Conservation (phyloP, 1,140 invertebrate genomes). For the Globodera rostochiensis region DNA sequence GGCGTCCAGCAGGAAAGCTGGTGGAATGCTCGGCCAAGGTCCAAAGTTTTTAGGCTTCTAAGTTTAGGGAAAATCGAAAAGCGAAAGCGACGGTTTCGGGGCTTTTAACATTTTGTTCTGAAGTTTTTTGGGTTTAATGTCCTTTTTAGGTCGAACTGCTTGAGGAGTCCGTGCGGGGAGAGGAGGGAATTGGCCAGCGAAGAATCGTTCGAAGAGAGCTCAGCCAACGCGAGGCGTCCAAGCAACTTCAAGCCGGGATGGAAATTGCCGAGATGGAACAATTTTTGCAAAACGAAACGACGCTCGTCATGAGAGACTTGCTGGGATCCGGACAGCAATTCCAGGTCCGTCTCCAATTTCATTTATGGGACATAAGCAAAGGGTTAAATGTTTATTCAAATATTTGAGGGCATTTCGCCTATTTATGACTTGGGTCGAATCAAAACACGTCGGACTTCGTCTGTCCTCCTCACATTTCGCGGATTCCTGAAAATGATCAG, state of each 20-base stretch:
- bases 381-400: background rate
- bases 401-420: background rate
- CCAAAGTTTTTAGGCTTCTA: too few relatives aligned
- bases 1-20: background rate
- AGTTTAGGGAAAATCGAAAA: too few relatives aligned
- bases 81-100: too few relatives aligned
- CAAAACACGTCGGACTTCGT: background rate
- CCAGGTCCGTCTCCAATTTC: background rate
- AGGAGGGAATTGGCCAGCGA: background rate
- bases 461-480: conserved; percentile 3
- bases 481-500: background rate
- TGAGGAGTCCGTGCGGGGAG: background rate
- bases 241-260: background rate
- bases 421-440: background rate
- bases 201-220: background rate
- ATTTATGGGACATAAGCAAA: background rate
- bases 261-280: background rate
- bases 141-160: background rate
- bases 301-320: background rate
- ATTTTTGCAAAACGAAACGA: background rate
- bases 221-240: background rate
- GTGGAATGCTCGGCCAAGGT: background rate
- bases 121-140: too few relatives aligned
- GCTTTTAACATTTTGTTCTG: too few relatives aligned
- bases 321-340: background rate